These are phyloP conservation scores for Belgica antarctica DNA, from an alignment of 2,888 invertebrate genomes.

Conservation along the genomic window DNA sequence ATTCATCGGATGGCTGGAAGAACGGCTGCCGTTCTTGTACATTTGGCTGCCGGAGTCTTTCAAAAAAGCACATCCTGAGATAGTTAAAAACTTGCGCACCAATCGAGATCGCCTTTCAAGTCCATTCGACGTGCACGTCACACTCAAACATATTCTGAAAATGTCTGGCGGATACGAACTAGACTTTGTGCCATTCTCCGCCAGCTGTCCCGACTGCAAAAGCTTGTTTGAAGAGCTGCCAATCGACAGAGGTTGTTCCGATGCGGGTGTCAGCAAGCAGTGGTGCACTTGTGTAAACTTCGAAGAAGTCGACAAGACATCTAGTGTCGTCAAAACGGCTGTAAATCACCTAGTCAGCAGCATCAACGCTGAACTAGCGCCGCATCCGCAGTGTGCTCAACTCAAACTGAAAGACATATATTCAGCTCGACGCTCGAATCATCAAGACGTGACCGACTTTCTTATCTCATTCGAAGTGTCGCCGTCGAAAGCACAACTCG, in stretches of 20 bases:
- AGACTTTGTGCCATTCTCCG: conserved; percentile 51
- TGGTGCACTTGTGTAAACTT: conserved; percentile 74
- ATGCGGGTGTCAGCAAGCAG: conserved; percentile 66
- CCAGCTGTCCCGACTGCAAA: conserved; percentile 65
- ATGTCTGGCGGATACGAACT: conserved; percentile 55
- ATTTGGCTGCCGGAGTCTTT: conserved; percentile 66
- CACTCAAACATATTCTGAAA: conserved; percentile 63
- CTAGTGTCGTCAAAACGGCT: not conserved
- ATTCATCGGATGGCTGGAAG: conserved; percentile 73
- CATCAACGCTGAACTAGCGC: not conserved
- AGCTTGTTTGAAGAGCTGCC: conserved; percentile 63
- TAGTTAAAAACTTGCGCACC: conserved; percentile 58
- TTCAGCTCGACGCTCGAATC: conserved; percentile 1
- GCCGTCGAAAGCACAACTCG: conserved; percentile 20
- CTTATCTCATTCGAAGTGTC: conserved; percentile 8
- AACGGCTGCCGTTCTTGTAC: conserved; percentile 71
- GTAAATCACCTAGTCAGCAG: not conserved
- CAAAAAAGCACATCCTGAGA: conserved; percentile 57
- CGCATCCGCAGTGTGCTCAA: conserved; percentile 5
- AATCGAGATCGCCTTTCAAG: conserved; percentile 69
- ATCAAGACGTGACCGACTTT: not conserved
- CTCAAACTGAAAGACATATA: conserved; percentile 13
- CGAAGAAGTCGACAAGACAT: conserved; percentile 47
- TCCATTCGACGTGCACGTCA: conserved; percentile 74
- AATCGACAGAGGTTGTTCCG: conserved; percentile 64